Conservation (phyloP, 2,113 vertebrate genomes). For the Chunga burmeisteri region DNA sequence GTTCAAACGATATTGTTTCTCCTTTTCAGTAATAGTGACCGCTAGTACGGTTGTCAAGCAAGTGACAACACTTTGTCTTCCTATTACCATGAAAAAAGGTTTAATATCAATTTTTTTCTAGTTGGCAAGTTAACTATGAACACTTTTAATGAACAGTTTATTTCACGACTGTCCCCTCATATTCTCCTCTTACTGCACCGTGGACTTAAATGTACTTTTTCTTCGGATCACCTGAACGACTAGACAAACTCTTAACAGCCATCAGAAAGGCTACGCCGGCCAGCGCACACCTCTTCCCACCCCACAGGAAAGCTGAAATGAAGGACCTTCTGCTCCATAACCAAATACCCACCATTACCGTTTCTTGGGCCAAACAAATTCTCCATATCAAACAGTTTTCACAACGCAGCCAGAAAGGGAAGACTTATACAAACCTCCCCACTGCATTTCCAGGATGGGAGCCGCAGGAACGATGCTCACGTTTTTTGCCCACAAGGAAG, state of each 20-base stretch:
- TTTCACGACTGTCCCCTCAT: neutral
- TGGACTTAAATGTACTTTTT: neutral
- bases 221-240: neutral
- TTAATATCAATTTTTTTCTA: neutral
- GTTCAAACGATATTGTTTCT: neutral
- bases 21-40: neutral
- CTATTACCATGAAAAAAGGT: neutral
- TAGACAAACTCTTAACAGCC: neutral
- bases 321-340: neutral
- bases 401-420: neutral
- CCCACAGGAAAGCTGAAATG: neutral
- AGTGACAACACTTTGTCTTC: neutral
- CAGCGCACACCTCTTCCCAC: neutral
- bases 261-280: neutral
- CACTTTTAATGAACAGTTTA: neutral
- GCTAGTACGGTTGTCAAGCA: neutral
- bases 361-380: neutral
- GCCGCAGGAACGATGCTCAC: neutral
- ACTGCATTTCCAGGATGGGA: neutral
- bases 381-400: neutral
- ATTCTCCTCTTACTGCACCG: neutral
- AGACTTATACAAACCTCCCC: neutral
- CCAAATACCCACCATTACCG: accelerated
- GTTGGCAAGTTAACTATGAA: neutral
- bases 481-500: neutral